Base-by-base conservation (phyloP, 2,888 invertebrate genomes). In the Leptinotarsa tumamoca region DNA sequence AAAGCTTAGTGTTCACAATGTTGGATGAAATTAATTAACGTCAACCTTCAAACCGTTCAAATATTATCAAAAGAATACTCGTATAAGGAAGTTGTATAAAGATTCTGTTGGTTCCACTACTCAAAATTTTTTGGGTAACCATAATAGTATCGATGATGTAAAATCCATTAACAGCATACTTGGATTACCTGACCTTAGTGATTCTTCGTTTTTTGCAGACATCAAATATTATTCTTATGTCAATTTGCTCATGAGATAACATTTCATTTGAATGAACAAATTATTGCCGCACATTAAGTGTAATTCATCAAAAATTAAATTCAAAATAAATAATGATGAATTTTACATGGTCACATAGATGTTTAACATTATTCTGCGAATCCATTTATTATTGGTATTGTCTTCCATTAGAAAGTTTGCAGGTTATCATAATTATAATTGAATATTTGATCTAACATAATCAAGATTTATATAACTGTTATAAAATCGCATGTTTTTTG, bases 1-100 rank as follows among this genome's bases (percentile, higher is more conserved):
- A 4, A 17, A 52, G 4, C 52, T 4, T n/a, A 4, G 52, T 52
- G 17, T 52, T 52, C n/a, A 15, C 15, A 23, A 17, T 43, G 17
- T 49, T 56, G 15, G 15, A 56, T 21, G 43, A 33, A 56, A 23
- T 51, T 33, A 54, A 58, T 43, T 21, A 70, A 58, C 33, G 14
- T 27, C 23, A 63, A 27, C 71, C 71, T 71, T 71, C 71, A 33
- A 10, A 50, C 63, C 61, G 71, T 71, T 71, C 51, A 61, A 63
- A 71, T 18, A 18, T 71, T 61, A 61, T 71, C 61, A 50, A 21
- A 49, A 21, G 50, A 23, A 15, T 49, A 58, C 23, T 58, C 23
- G 23, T 21, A 58, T 58, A 14, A 15, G 58, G 23, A 58, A 21
- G 58, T 27, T 14, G 21, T 58, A 15, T 15, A 15, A 10, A 58